Base-by-base conservation (phyloP, 2,797 vertebrate genomes). In the Rachycentron canadum region DNA sequence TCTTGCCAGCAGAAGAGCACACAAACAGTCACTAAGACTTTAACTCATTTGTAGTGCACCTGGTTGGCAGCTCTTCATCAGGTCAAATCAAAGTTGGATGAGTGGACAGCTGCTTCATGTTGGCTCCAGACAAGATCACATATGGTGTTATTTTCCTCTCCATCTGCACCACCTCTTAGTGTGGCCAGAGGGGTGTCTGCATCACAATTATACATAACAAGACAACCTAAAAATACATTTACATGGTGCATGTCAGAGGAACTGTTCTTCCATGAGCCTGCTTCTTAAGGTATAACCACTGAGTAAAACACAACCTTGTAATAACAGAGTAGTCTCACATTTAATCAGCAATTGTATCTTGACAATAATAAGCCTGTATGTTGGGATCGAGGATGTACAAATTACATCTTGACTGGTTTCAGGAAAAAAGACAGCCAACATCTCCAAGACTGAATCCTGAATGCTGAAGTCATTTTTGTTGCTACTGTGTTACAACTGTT, bases 91-190 rank as follows among this genome's bases (percentile, higher is more conserved):
- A 50, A 53, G 2, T 65, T 50, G 45, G 49, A 26, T 45, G 40
- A 73, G 41, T 13, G 28, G 79, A 83, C 85, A 89, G 73, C 68
- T 87, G 88, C 36, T 63, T 75, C 26, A 36, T 50, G 45, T 45
- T 60, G 63, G 23, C 77, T 50, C 59, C 77, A 76, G 78, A 74
- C 62, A 58, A 4, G 32, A 66, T 36, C 83, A 56, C 91, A 90
- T 76, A 87, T 90, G 88, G 79, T 79, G 79, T 74, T 87, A n/a
- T 81, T 79, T 82, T 66, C 77, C 55, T 45, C 56, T 49, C 87
- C 79, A 79, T 84, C 84, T 77, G 78, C 49, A 68, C 36, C 38
- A 21, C 11, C 40, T 76, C 45, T 17, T 45, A 7, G 3, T 60
- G 50, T 78, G 32, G 60, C 28, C 55, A 56, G 7, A 58, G 12